Conservation (phyloP, 2,797 vertebrate genomes). For the Macrochelys suwanniensis region DNA sequence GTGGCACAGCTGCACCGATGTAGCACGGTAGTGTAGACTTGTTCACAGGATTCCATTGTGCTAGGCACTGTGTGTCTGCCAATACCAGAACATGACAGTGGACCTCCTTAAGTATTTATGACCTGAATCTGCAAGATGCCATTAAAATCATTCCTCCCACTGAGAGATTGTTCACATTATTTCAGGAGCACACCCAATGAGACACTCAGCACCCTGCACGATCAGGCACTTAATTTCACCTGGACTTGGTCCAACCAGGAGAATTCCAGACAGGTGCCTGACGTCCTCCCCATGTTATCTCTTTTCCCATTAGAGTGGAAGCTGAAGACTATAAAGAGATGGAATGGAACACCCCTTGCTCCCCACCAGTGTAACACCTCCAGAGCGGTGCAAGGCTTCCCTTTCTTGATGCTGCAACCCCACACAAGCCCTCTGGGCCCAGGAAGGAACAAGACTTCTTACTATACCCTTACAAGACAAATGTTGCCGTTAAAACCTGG, state of each 20-base stretch:
- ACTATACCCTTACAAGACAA: not conserved
- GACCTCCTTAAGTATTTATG: not conserved
- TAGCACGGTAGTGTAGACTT: too few relatives aligned
- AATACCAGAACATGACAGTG: not conserved
- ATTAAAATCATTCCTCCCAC: not conserved
- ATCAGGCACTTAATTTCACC: not conserved
- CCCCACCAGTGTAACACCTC: not conserved
- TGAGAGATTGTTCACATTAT: not conserved
- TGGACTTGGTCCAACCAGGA: not conserved
- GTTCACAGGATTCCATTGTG: too few relatives aligned
- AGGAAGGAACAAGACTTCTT: accelerated
- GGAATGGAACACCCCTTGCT: not conserved
- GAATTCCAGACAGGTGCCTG: not conserved
- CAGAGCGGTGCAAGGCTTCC: too few relatives aligned
- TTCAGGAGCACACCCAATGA: not conserved
- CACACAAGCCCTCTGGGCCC: accelerated
- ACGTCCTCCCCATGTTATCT: too few relatives aligned
- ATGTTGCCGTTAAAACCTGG: accelerated
- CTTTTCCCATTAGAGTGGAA: not conserved
- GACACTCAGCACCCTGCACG: not conserved
- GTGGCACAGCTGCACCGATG: too few relatives aligned
- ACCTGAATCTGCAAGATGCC: not conserved
- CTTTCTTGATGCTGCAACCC: not conserved
- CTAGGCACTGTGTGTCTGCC: not conserved
- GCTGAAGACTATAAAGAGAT: not conserved